Evolutionary conservation across 1,140 invertebrate genomes (phyloP).

Genomic region (Papilio dardanus): DNA sequence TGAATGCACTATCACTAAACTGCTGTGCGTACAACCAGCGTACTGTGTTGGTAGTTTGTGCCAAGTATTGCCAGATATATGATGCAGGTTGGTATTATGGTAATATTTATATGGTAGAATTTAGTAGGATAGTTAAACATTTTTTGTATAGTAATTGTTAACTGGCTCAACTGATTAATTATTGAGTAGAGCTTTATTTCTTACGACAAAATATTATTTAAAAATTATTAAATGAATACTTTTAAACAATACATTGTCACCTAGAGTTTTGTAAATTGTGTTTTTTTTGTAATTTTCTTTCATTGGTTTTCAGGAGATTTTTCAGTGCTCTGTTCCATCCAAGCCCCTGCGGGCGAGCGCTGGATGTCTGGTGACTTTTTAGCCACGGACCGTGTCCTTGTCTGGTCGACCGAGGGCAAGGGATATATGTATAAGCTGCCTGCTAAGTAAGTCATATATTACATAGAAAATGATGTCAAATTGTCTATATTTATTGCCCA

Average conservation of each 20-base stretch:
- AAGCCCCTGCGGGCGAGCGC: conserved; percentile 91
- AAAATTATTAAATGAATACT: too few relatives aligned
- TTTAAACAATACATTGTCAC: too few relatives aligned
- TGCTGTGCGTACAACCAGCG: conserved; percentile 98
- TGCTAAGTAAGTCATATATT: conserved; percentile 93
- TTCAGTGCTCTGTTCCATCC: conserved; percentile 94
- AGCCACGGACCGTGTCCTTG: conserved; percentile 93
- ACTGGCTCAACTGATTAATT: too few relatives aligned
- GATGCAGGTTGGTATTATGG: conserved; percentile 79
- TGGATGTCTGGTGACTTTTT: conserved; percentile 98
- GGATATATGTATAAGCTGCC: conserved; percentile 97
- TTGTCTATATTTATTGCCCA: not conserved
- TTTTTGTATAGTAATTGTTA: too few relatives aligned
- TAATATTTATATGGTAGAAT: not conserved
- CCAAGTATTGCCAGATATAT: conserved; percentile 98
- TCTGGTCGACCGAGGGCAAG: conserved; percentile 97
- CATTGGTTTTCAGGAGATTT: conserved; percentile 91
- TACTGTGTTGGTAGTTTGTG: conserved; percentile 97
- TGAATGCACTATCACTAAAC: conserved; percentile 96
- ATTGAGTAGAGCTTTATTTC: too few relatives aligned
- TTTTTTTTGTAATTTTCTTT: not conserved
- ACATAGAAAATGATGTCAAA: conserved; percentile 27
- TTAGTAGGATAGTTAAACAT: not conserved
- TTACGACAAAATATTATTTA: too few relatives aligned
- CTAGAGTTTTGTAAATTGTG: not conserved